These are phyloP conservation scores for Drosophila tsacasi DNA, from an alignment of 1,140 invertebrate genomes.

Conservation along the genomic window DNA sequence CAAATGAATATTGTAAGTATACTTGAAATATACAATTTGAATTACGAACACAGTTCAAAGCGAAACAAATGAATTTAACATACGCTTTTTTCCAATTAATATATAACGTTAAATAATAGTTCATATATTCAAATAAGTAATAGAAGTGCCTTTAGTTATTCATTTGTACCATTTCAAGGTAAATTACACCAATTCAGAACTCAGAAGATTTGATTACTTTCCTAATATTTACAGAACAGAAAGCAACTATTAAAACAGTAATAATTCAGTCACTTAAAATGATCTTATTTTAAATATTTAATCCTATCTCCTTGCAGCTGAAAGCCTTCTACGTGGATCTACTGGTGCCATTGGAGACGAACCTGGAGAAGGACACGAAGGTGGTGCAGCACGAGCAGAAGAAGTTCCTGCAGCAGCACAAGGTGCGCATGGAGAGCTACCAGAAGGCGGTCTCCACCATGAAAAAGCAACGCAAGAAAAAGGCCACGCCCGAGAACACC, in stretches of 20 bases:
- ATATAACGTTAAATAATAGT: background rate
- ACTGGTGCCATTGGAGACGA: constrained; percentile 95
- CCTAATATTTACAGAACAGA: no score
- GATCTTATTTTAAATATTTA: background rate
- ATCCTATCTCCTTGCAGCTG: constrained; percentile 87
- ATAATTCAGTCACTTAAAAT: no score
- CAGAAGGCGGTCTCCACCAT: constrained; percentile 94
- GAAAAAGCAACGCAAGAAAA: constrained; percentile 95
- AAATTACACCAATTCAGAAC: background rate
- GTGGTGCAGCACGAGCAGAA: constrained; percentile 97
- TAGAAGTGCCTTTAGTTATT: background rate
- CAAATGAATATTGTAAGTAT: constrained; percentile 96
- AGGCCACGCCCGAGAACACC: constrained; percentile 91
- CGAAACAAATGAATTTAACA: background rate
- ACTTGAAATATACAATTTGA: no score
- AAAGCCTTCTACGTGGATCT: constrained; percentile 98
- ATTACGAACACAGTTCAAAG: background rate
- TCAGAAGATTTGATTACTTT: background rate
- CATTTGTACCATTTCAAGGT: background rate
- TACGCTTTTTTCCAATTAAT: no score
- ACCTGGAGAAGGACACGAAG: constrained; percentile 97
- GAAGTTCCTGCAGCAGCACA: constrained; percentile 95
- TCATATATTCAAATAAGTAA: background rate
- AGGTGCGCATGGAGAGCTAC: constrained; percentile 94
- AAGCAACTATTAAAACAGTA: background rate